A percentile compares a stretch with the other conserved stretches of the same genome.
These are phyloP conservation scores for Pseudotriccus pelzelni DNA, from an alignment of 2,797 vertebrate genomes.

Conservation along the genomic window DNA sequence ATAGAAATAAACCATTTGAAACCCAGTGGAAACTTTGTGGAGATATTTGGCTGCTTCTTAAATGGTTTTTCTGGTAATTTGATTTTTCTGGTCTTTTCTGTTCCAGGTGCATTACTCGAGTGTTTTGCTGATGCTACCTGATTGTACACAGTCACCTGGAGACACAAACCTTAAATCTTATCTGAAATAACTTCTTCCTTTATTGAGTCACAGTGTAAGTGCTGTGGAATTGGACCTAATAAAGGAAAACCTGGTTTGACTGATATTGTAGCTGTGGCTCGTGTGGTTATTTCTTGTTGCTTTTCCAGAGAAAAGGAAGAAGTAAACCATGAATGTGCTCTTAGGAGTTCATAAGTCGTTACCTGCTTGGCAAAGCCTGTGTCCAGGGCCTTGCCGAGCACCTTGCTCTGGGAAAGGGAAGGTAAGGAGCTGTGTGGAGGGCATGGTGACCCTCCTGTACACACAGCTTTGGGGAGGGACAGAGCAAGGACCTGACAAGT, in stretches of 20 bases:
- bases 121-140: constrained; percentile 52
- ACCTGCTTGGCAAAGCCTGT: background rate
- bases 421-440: background rate
- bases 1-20: background rate
- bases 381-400: background rate
- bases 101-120: constrained; percentile 66
- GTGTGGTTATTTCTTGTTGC: background rate
- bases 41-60: background rate
- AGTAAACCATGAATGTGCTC: background rate
- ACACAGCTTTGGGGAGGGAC: background rate
- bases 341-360: rapidly evolving
- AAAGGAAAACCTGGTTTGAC: constrained; percentile 76
- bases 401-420: background rate
- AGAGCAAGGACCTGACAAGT: rapidly evolving
- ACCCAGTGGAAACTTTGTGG: background rate
- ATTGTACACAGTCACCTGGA: constrained; percentile 64
- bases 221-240: constrained; percentile 72
- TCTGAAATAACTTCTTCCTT: constrained; percentile 72
- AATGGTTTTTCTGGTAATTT: background rate
- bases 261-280: background rate
- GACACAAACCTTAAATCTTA: constrained; percentile 65
- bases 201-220: constrained; percentile 65
- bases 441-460: rapidly evolving
- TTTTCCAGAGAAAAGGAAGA: background rate
- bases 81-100: background rate